These are phyloP conservation scores for Anagrus nilaparvatae DNA, from an alignment of 1,140 invertebrate species.

Conservation along the genomic window DNA sequence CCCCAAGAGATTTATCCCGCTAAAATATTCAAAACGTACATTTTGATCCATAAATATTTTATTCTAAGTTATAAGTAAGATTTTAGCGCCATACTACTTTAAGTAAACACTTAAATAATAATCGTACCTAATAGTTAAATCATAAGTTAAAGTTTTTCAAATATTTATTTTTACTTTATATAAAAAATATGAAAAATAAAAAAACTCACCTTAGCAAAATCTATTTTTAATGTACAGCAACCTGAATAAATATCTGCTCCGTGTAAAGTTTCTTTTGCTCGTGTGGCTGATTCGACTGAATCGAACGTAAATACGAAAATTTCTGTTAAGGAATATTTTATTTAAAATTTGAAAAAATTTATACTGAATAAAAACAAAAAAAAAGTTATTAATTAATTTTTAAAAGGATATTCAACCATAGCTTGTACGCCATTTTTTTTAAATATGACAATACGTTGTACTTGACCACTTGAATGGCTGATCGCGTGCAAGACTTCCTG, in stretches of 20 bases:
- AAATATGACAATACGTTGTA: conserved; percentile 97
- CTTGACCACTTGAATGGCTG: conserved; percentile 85
- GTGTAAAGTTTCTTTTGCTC: conserved; percentile 89
- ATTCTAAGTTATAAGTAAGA: too few relatives aligned
- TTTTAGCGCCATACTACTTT: too few relatives aligned
- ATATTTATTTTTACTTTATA: too few relatives aligned
- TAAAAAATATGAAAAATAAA: too few relatives aligned
- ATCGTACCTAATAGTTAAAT: too few relatives aligned
- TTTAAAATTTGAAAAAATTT: conserved; percentile 5
- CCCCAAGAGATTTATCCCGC: too few relatives aligned
- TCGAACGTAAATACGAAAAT: conserved; percentile 72
- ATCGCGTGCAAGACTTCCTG: conserved; percentile 98
- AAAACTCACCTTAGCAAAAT: conserved; percentile 90
- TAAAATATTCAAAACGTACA: too few relatives aligned
- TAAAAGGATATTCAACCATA: conserved; percentile 98
- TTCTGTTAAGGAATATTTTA: conserved; percentile 40
- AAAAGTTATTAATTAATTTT: background rate
- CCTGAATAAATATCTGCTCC: conserved; percentile 98
- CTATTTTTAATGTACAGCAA: conserved; percentile 97
- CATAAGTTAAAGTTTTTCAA: too few relatives aligned
- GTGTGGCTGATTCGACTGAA: conserved; percentile 83
- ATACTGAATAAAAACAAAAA: conserved; percentile 2
- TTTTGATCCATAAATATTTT: too few relatives aligned
- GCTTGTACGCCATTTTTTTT: conserved; percentile 98
- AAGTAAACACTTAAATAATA: too few relatives aligned